Base-by-base conservation (phyloP, 2,797 vertebrate genomes). In the Syndactyla subalaris region DNA sequence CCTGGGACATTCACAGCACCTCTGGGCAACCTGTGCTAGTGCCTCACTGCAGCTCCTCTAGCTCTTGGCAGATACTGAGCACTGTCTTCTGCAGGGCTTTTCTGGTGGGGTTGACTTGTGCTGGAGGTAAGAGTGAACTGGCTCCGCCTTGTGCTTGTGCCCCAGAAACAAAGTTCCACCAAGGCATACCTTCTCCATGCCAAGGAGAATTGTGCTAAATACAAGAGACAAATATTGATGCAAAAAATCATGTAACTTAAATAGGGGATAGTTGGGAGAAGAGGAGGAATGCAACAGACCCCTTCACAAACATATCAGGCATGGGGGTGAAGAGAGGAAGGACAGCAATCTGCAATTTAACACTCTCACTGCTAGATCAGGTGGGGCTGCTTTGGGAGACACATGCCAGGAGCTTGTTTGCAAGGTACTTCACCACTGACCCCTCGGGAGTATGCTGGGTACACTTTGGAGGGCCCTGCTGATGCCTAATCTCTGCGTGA, bases 401-500 rank as follows among this genome's bases (percentile, higher is more conserved):
- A 38, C 12, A 6, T 63, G 87, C 89, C 89, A 95, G 82, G 30
- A 59, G 24, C 23, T 72, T 96, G 58, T 95, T 94, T 94, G 34
- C 38, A 43, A 80, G 65, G 65, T 39, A 91, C 82, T 96, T 89
- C 87, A 91, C 38, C 32, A 20, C 13, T 85, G 89, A 91, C 75
- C 57, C 67, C 54, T 54, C 19, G 75, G 65, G 93, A 74, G 6
- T 34, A 23, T 8, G 24, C 57, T 91, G 41, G 67, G 54, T 79
- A 94, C 84, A 92, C 78, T 93, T 74, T 5, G 6, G 67, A 74
- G 57, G 81, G 77, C 38, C 43, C 70, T 78, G 62, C 55, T 72
- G 46, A 6, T 80, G 48, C 51, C 87, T 92, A 89, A 94, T 93
- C 91, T 77, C 81, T 85, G 29, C 0, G 0, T 83, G 85, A 92